A percentile compares a stretch with the other conserved stretches of the same genome.
Evolutionary conservation across 2,888 invertebrate genomes (phyloP).

Genomic region (Calliphora vomitoria): DNA sequence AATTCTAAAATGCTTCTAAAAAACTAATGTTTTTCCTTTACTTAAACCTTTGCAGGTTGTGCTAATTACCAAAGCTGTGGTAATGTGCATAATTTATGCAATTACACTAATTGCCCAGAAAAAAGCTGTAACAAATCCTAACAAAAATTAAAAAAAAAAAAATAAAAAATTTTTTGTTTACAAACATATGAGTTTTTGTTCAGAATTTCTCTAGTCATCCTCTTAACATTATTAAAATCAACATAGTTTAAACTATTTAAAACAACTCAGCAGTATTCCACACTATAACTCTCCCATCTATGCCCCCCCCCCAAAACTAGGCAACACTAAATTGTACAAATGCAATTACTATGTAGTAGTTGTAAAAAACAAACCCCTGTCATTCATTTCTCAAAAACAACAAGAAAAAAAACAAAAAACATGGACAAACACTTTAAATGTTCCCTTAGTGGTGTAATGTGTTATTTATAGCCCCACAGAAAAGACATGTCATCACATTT

Average conservation of each 20-base stretch:
- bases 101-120: constrained; percentile 27
- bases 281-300: neutral
- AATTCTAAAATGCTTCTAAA: too few relatives aligned
- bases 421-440: constrained; percentile 5
- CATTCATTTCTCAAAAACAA: neutral
- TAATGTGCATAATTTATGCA: constrained; percentile 34
- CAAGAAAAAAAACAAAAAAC: neutral
- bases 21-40: too few relatives aligned
- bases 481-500: constrained; percentile 56
- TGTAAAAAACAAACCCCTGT: neutral
- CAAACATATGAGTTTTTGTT: too few relatives aligned
- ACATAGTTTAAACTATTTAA: constrained; percentile 2
- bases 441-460: constrained; percentile 32
- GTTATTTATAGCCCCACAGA: constrained; percentile 35
- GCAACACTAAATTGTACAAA: neutral
- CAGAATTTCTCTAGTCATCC: too few relatives aligned
- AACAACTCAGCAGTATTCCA: neutral
- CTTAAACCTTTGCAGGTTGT: neutral
- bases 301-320: neutral
- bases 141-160: too few relatives aligned
- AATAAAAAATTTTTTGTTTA: too few relatives aligned
- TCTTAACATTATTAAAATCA: neutral
- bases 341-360: constrained; percentile 3
- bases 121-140: neutral
- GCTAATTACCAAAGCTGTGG: constrained; percentile 30